Percentiles rank a stretch among this genome's conserved stretches.
These are phyloP conservation scores for Bufotes viridis DNA, from an alignment of 2,797 vertebrate species.

Conservation along the genomic window DNA sequence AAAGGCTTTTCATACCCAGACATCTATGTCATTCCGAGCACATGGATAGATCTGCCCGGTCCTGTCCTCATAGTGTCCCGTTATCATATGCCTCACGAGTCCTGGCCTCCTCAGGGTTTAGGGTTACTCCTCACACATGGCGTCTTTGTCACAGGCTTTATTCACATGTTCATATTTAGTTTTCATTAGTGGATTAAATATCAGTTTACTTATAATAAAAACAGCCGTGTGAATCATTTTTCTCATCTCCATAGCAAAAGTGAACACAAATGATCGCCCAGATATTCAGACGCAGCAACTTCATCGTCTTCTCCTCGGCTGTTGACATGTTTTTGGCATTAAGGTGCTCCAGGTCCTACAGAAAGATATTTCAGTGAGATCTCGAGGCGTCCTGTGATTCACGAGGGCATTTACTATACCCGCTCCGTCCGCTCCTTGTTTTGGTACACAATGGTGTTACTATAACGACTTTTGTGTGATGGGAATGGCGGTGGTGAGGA, in stretches of 20 bases:
- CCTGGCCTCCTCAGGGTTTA: neutral
- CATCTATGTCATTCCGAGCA: neutral
- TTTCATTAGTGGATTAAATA: conserved; percentile 35
- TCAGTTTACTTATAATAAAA: conserved; percentile 26
- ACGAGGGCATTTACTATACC: conserved; percentile 43
- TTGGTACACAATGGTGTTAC: conserved; percentile 56
- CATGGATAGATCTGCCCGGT: neutral
- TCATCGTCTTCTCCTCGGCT: neutral
- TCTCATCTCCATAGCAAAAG: conserved; percentile 41
- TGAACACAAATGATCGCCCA: conserved; percentile 20
- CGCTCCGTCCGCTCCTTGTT: conserved; percentile 36
- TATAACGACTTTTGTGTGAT: conserved; percentile 60
- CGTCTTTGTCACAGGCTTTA: neutral
- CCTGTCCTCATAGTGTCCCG: neutral
- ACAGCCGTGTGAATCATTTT: neutral
- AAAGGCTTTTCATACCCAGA: neutral
- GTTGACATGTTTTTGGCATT: conserved; percentile 54
- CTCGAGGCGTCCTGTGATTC: conserved; percentile 38
- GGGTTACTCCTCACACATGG: neutral
- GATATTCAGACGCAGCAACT: neutral
- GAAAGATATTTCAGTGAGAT: conserved; percentile 32
- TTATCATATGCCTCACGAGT: neutral
- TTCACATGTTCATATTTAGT: conserved; percentile 12
- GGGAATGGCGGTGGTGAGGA: conserved; percentile 24
- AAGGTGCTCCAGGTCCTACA: neutral